Evolutionary conservation across 2,113 vertebrate species (phyloP).

Genomic region (Labrus mixtus): DNA sequence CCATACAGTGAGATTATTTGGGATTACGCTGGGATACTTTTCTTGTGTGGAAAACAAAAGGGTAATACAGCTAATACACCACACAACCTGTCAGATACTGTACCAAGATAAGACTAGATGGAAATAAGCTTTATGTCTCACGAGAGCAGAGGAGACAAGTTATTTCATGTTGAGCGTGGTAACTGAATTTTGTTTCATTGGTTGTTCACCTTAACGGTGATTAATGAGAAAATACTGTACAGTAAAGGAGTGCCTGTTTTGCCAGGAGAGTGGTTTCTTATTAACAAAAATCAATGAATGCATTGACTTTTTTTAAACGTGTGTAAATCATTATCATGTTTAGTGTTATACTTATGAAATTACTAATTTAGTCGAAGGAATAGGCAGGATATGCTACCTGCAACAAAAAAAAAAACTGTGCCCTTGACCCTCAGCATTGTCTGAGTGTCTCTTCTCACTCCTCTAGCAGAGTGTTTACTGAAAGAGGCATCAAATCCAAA

Average conservation of each 20-base stretch:
- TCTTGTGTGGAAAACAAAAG: slow-evolving; percentile 55
- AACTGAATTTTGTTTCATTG: slow-evolving; percentile 18
- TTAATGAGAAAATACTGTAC: slow-evolving; percentile 1
- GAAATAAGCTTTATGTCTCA: slow-evolving; percentile 36
- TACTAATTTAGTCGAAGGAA: slow-evolving; percentile 4
- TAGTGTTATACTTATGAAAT: slow-evolving; percentile 2
- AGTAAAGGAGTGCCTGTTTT: neutral
- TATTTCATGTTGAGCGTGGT: slow-evolving; percentile 25
- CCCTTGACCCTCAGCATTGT: slow-evolving; percentile 22
- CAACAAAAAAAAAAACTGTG: neutral
- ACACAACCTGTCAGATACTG: slow-evolving; percentile 26
- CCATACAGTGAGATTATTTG: slow-evolving; percentile 40
- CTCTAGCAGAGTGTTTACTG: slow-evolving; percentile 69
- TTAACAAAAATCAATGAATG: slow-evolving; percentile 22
- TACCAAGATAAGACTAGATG: slow-evolving; percentile 34
- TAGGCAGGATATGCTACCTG: neutral
- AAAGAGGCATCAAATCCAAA: slow-evolving; percentile 78
- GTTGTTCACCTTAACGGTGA: slow-evolving; percentile 15
- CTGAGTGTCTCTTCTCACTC: slow-evolving; percentile 50
- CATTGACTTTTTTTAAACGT: neutral
- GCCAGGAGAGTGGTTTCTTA: slow-evolving; percentile 19
- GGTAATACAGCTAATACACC: slow-evolving; percentile 46
- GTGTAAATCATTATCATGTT: neutral
- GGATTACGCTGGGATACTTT: slow-evolving; percentile 43
- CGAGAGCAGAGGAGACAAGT: slow-evolving; percentile 24